Evolutionary conservation across 2,113 vertebrate species (phyloP), one percentile per base, ranked within the genome.

Genomic region (Embiotoca jacksoni): DNA sequence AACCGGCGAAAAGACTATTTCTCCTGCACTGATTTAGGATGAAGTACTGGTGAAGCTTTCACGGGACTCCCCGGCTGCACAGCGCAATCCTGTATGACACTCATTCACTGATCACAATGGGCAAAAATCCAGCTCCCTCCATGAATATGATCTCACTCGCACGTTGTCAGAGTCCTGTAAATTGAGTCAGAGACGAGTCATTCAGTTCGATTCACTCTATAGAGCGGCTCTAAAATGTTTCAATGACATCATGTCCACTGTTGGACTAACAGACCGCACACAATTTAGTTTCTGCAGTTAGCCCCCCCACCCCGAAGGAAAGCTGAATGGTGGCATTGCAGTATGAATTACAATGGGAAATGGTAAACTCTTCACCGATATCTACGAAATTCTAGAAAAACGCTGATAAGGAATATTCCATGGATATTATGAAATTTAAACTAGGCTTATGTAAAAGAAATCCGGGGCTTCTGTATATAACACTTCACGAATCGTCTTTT

Each of bases 181-280:
- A 86, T 80, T 75, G 87, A 91, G 84, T 91, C 91, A 89, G 89
- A 83, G 72, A 44, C 63, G 69, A 87, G 88, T 90, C 87, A 91
- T 80, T 90, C 81, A 88, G 82, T 47, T 4, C 5, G 61, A 88
- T 74, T 88, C 78, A 79, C 75, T 88, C 84, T 70, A 59, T 70
- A 54, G 58, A 73, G 77, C 78, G 73, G 86, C 71, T 91, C 83
- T 81, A n/a, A 76, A 78, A 73, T 80, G 59, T 47, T 72, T 83
- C 7, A 65, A 72, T 83, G 71, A 88, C 83, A 87, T 88, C 65
- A 65, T 82, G 68, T 63, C 50, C 79, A 62, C 76, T 75, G 81
- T 64, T 72, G 60, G 67, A 59, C 72, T 47, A 64, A 83, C 46
- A 70, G 69, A 68, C 78, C 33, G 78, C 60, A 62, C 72, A 54